Percentiles rank a stretch among this genome's conserved stretches.
Conservation (phyloP, 1,140 invertebrate species). For the Diuraphis noxia region DNA sequence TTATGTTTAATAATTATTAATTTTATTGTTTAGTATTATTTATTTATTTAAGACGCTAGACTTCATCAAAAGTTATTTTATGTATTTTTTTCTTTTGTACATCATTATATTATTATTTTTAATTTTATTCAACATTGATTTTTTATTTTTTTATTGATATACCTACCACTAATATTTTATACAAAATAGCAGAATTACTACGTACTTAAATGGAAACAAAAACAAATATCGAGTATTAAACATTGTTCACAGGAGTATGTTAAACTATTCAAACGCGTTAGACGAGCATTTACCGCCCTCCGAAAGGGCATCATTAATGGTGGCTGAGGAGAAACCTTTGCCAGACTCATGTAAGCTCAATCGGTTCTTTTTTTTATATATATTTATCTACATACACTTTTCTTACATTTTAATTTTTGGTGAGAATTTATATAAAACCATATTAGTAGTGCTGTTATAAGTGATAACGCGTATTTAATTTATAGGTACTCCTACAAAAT, state of each 20-base stretch:
- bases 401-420: constrained; percentile 13
- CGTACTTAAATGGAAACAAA: constrained; percentile 35
- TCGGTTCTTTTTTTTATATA: constrained; percentile 58
- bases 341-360: constrained; percentile 77
- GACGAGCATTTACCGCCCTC: constrained; percentile 68
- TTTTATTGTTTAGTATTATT: constrained; percentile 44
- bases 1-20: constrained; percentile 25
- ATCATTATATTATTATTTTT: constrained; percentile 28
- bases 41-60: constrained; percentile 11
- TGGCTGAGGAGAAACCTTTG: constrained; percentile 77
- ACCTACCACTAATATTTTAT: constrained; percentile 24
- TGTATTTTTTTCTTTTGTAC: constrained; percentile 26
- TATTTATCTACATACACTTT: constrained; percentile 7
- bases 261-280: constrained; percentile 82
- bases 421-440: background rate
- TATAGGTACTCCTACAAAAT: background rate
- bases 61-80: background rate
- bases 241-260: constrained; percentile 76
- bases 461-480: background rate
- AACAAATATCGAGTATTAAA: constrained; percentile 54
- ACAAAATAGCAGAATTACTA: constrained; percentile 34
- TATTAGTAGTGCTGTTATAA: constrained; percentile 13
- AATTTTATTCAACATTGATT: constrained; percentile 8
- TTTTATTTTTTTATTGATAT: constrained; percentile 22
- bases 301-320: constrained; percentile 74